Conservation (phyloP, 2,888 invertebrate genomes). For the Pristionchus japonicus region DNA sequence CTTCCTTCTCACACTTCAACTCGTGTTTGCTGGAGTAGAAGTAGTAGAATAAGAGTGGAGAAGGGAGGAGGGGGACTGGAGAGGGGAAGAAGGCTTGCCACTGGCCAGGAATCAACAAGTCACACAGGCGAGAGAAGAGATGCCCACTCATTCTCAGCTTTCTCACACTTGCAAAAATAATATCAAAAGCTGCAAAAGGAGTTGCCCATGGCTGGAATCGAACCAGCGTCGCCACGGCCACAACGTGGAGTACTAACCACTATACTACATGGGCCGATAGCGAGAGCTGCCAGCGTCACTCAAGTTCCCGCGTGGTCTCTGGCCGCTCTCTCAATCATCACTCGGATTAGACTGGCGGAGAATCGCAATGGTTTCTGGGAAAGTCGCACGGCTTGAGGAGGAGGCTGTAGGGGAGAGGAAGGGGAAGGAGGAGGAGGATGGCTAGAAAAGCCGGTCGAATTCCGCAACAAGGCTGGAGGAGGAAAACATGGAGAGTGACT, state of each 20-base stretch:
- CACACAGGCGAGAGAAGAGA: background rate
- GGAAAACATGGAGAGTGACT: background rate
- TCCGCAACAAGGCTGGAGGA: background rate
- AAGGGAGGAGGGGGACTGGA: background rate
- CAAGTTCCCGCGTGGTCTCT: conserved; percentile 26
- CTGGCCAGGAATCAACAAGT: conserved; percentile 31
- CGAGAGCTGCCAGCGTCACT: background rate
- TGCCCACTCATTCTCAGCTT: background rate
- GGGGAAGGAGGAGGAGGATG: background rate
- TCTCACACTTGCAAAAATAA: background rate
- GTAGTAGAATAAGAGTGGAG: conserved; percentile 24
- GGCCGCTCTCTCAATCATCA: conserved; percentile 16
- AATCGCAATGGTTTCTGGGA: conserved; percentile 12
- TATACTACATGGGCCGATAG: conserved; percentile 57
- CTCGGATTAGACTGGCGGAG: background rate
- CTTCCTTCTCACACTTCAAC: background rate
- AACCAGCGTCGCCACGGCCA: conserved; percentile 68
- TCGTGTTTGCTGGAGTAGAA: conserved; percentile 41
- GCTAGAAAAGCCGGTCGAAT: conserved; percentile 17
- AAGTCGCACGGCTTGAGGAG: background rate
- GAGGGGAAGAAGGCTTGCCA: conserved; percentile 8
- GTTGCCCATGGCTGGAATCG: conserved; percentile 57
- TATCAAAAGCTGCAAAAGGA: conserved; percentile 42
- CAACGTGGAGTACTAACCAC: conserved; percentile 71
- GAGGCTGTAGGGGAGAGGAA: background rate